A percentile compares a stretch with the other conserved stretches of the same genome.
Conservation (phyloP, 2,888 invertebrate species). For the Sphecodes monilicornis region DNA sequence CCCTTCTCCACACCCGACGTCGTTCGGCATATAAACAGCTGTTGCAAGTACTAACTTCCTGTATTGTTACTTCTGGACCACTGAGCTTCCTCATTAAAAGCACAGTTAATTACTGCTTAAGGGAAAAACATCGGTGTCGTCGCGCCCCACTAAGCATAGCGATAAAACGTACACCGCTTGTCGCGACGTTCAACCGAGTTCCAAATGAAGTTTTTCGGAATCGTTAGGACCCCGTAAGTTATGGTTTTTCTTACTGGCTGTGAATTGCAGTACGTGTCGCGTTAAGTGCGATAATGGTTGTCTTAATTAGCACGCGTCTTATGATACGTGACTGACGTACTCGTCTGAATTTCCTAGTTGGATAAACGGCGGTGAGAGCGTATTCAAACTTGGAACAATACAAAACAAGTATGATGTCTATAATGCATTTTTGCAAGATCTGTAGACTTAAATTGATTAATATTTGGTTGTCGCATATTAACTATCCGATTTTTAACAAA, state of each 20-base stretch:
- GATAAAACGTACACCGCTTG: slow-evolving; percentile 16
- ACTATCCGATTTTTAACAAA: no score
- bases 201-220: slow-evolving; percentile 3
- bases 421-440: no score
- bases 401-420: no score
- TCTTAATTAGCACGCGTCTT: background rate
- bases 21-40: slow-evolving; percentile 70
- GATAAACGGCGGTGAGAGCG: background rate
- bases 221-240: slow-evolving; percentile 2
- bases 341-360: background rate
- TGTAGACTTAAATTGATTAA: no score
- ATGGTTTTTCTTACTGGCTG: background rate
- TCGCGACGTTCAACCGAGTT: background rate
- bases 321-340: background rate
- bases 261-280: background rate
- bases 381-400: background rate
- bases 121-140: slow-evolving; percentile 62
- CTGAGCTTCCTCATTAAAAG: slow-evolving; percentile 69
- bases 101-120: slow-evolving; percentile 68
- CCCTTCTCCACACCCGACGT: slow-evolving; percentile 35
- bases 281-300: background rate
- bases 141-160: slow-evolving; percentile 33
- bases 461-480: no score
- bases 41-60: slow-evolving; percentile 67
- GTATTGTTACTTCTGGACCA: slow-evolving; percentile 70